Percentiles rank a stretch among this genome's conserved stretches.
These are phyloP conservation scores for Crotalus tigris DNA, from an alignment of 2,113 vertebrate species.

Conservation along the genomic window DNA sequence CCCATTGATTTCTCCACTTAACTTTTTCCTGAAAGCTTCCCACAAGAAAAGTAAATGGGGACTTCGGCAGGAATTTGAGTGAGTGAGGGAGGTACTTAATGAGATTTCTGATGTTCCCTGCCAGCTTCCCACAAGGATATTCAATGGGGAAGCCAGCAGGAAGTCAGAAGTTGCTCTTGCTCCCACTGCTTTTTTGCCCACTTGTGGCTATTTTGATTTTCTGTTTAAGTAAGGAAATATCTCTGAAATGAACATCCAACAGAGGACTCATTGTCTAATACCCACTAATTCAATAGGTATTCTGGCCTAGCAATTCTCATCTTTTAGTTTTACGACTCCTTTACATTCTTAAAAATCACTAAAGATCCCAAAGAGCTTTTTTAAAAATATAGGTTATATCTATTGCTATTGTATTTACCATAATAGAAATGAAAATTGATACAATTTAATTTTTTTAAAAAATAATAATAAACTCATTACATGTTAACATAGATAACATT, in stretches of 20 bases:
- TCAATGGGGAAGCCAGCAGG: no score
- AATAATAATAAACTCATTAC: not conserved
- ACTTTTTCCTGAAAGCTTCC: not conserved
- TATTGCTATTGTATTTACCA: not conserved
- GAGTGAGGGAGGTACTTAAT: no score
- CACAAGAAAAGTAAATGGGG: not conserved
- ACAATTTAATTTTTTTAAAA: not conserved
- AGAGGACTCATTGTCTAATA: no score
- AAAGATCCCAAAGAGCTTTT: not conserved
- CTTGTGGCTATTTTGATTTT: no score
- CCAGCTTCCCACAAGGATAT: no score
- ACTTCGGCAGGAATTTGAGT: no score
- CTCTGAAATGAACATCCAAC: no score
- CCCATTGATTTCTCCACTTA: not conserved
- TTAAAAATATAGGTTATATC: not conserved
- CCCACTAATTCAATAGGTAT: not conserved
- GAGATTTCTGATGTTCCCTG: no score
- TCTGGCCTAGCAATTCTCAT: not conserved
- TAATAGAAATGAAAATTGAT: not conserved
- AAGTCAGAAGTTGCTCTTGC: no score
- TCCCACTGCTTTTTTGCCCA: no score
- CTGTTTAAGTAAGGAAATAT: no score
- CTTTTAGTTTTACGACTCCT: not conserved
- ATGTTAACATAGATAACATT: not conserved
- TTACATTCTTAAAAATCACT: not conserved